Conservation (phyloP, 2,888 invertebrate genomes). For the Disparrhopalites patrizii region DNA sequence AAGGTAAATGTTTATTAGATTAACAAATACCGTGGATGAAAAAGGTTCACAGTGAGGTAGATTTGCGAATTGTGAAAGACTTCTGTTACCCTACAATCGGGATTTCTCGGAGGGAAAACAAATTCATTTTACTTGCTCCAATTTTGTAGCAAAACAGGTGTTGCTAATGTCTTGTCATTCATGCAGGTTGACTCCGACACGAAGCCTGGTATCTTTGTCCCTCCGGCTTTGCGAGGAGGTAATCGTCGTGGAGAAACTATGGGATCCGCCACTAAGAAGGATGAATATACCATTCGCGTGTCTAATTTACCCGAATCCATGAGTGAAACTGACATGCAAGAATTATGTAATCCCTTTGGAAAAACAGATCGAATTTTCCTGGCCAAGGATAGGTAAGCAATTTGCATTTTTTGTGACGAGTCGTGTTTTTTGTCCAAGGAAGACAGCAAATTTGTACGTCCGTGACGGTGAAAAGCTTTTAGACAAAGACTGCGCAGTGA, state of each 20-base stretch:
- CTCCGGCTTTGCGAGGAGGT: constrained; percentile 76
- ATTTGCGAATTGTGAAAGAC: too few species aligned
- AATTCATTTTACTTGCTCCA: background rate
- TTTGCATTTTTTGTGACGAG: constrained; percentile 50
- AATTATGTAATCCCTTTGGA: constrained; percentile 90
- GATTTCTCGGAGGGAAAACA: too few species aligned
- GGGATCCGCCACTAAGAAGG: constrained; percentile 61
- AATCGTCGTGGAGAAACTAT: constrained; percentile 67
- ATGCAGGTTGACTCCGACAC: constrained; percentile 45
- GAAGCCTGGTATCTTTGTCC: constrained; percentile 60
- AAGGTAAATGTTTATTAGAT: constrained; percentile 24
- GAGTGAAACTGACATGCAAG: constrained; percentile 86
- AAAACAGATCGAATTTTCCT: constrained; percentile 88
- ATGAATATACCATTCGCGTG: constrained; percentile 91
- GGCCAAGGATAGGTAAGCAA: constrained; percentile 69
- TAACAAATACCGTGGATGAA: too few species aligned
- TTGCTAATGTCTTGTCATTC: constrained; percentile 10
- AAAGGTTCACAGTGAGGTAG: too few species aligned
- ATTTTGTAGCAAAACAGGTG: background rate
- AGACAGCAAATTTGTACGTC: too few species aligned
- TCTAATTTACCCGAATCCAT: constrained; percentile 97
- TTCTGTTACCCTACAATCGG: too few species aligned
- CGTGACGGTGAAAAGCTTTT: too few species aligned
- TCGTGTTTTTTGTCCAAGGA: too few species aligned
- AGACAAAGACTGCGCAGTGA: too few species aligned